These are phyloP conservation scores for Psylliodes chrysocephalus DNA, from an alignment of 2,888 invertebrate genomes.

Conservation along the genomic window DNA sequence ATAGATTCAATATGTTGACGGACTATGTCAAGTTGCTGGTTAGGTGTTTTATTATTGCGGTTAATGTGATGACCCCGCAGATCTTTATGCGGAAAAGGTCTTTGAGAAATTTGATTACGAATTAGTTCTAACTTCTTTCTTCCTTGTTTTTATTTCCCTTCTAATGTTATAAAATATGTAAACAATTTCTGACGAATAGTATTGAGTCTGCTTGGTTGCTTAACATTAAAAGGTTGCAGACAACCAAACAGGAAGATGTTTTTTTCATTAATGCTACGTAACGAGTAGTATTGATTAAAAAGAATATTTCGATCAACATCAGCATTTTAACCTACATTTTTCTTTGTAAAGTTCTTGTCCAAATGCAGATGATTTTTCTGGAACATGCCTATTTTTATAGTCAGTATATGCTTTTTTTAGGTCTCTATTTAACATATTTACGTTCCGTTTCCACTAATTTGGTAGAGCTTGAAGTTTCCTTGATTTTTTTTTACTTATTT, in stretches of 20 bases:
- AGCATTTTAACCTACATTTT: conserved; percentile 35
- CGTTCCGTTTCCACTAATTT: conserved; percentile 32
- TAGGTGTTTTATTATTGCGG: conserved; percentile 26
- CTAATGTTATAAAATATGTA: conserved; percentile 32
- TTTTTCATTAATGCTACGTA: conserved; percentile 30
- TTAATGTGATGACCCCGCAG: conserved; percentile 22
- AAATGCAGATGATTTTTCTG: conserved; percentile 32
- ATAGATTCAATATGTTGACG: conserved; percentile 29
- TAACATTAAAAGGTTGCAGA: conserved; percentile 32
- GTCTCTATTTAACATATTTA: conserved; percentile 34
- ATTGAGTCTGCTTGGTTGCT: conserved; percentile 26
- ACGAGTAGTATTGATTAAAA: conserved; percentile 36
- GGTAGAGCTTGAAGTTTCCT: conserved; percentile 34
- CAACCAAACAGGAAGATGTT: conserved; percentile 33
- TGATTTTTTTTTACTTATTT: conserved; percentile 22
- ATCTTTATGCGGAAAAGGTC: conserved; percentile 30
- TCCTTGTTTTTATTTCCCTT: conserved; percentile 34
- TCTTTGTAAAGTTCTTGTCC: conserved; percentile 32
- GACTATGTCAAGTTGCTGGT: conserved; percentile 29
- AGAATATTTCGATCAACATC: conserved; percentile 30
- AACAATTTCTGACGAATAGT: conserved; percentile 36
- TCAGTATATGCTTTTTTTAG: conserved; percentile 32
- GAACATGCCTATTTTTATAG: conserved; percentile 36
- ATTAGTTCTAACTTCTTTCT: conserved; percentile 29
- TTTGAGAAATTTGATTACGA: conserved; percentile 35